Base-by-base conservation (phyloP, 2,888 invertebrate species). In the Cordylochernes scorpioides region DNA sequence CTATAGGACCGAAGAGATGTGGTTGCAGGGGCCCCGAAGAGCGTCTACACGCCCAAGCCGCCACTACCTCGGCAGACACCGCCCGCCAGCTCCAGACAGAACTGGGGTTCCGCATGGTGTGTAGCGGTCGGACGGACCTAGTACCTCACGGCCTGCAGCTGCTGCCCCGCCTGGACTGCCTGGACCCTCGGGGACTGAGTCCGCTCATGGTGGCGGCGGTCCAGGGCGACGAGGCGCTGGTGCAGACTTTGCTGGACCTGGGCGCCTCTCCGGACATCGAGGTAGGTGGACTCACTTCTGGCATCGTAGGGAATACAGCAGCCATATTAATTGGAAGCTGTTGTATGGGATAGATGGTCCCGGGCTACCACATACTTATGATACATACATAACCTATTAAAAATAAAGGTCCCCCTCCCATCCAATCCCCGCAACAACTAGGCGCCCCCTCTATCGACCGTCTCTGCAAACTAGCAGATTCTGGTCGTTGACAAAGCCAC, bases 231-330 rank as follows among this genome's bases (percentile, higher is more conserved):
- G 77, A 77, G 39, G 60, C 64, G 12, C 68, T 71, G 16, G 67
- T 74, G 1, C 57, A 68, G 52, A 63, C 67, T 45, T 53, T 75
- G 16, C 52, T 75, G 18, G 78, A 80, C 24, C 45, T 50, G 65
- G 78, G 78, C 0, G 75, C 75, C 3, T 71, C 75, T 44, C 65
- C 72, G 0, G 74, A 82, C 48, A 56, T 70, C 2, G 78, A 80
- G 32, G 40, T 39, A 28, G 17, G 25, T 10, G 9, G 15, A 3
- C 9, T 15, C n/a, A 4, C 10, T 5, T 27, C 9, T 27, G 2
- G 9, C 14, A 8, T n/a, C 2, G 14, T 10, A n/a, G n/a, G n/a
- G n/a, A n/a, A n/a, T n/a, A n/a, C n/a, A n/a, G n/a, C n/a, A n/a
- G n/a, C n/a, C n/a, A n/a, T n/a, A n/a, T n/a, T n/a, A n/a, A n/a